Percentiles rank a stretch among this genome's conserved stretches.
Evolutionary conservation across 2,888 invertebrate species (phyloP).

Genomic region (Masnerella sp.): DNA sequence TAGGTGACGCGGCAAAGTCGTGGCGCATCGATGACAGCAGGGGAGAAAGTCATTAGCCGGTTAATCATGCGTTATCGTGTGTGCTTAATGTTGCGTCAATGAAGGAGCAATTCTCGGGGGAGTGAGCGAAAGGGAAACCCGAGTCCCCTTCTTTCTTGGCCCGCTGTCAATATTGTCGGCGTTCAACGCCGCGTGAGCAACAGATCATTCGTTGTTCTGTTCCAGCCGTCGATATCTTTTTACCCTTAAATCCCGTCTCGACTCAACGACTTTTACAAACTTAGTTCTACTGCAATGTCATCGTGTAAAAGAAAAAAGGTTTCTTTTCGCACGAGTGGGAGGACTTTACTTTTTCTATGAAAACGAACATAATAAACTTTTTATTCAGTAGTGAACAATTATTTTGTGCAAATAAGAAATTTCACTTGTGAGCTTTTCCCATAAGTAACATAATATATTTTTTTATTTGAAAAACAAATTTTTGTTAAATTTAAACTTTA

Average conservation of each 20-base stretch:
- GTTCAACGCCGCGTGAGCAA: constrained; percentile 71
- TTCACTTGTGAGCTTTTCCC: too few species aligned
- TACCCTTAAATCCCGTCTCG: background rate
- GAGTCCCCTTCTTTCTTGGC: constrained; percentile 67
- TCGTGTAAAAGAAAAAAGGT: too few species aligned
- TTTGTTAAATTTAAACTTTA: too few species aligned
- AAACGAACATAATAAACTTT: too few species aligned
- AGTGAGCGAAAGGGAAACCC: constrained; percentile 66
- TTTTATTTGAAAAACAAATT: too few species aligned
- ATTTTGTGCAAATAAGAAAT: too few species aligned
- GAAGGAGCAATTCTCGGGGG: constrained; percentile 73
- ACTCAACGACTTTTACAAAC: too few species aligned
- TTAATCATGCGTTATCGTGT: constrained; percentile 78
- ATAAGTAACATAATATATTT: background rate
- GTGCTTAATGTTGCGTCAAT: constrained; percentile 77
- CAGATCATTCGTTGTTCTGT: constrained; percentile 69
- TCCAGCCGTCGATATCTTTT: constrained; percentile 14
- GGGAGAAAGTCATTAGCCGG: constrained; percentile 75
- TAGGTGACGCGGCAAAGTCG: constrained; percentile 44
- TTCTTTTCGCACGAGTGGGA: too few species aligned
- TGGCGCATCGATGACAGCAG: constrained; percentile 59
- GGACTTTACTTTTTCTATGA: too few species aligned
- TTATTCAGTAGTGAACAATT: too few species aligned
- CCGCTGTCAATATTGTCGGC: constrained; percentile 73
- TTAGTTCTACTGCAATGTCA: constrained; percentile 19